Evolutionary conservation across 2,888 invertebrate species (phyloP).

Genomic region (Acleris holmiana): DNA sequence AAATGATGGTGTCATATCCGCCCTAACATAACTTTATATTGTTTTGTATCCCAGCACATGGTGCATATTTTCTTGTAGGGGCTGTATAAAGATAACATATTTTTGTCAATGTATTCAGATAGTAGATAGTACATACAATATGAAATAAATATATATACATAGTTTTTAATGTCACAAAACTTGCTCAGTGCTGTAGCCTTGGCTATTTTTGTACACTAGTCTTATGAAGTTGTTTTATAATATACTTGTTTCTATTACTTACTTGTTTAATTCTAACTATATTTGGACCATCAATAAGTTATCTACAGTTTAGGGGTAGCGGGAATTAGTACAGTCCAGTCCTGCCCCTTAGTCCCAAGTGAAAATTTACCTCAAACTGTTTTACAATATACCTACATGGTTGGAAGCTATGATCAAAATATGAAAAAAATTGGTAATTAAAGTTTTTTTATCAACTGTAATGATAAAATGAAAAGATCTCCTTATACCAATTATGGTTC

Average conservation of each 20-base stretch:
- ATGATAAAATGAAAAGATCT: no score
- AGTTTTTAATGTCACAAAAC: constrained; percentile 68
- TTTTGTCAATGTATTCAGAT: constrained; percentile 40
- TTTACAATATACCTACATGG: no score
- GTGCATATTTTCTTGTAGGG: constrained; percentile 55
- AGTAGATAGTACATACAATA: constrained; percentile 38
- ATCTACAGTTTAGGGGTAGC: no score
- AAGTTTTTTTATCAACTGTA: no score
- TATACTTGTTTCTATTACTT: constrained; percentile 68
- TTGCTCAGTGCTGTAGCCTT: constrained; percentile 79
- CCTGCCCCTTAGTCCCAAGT: no score
- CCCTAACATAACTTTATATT: constrained; percentile 23
- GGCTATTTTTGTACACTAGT: constrained; percentile 82
- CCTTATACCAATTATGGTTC: no score
- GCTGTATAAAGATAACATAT: constrained; percentile 25
- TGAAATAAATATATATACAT: constrained; percentile 48
- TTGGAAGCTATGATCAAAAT: no score
- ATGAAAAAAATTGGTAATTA: no score
- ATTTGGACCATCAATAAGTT: no score
- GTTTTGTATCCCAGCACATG: constrained; percentile 48
- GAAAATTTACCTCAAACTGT: no score
- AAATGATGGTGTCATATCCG: constrained; percentile 34
- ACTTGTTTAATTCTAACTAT: constrained; percentile 3
- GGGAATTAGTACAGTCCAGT: no score
- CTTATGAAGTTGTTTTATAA: constrained; percentile 70